phyloP scores from a whole-genome alignment of 2,888 invertebrate genomes.

The Tanypteryx hageni region DNA sequence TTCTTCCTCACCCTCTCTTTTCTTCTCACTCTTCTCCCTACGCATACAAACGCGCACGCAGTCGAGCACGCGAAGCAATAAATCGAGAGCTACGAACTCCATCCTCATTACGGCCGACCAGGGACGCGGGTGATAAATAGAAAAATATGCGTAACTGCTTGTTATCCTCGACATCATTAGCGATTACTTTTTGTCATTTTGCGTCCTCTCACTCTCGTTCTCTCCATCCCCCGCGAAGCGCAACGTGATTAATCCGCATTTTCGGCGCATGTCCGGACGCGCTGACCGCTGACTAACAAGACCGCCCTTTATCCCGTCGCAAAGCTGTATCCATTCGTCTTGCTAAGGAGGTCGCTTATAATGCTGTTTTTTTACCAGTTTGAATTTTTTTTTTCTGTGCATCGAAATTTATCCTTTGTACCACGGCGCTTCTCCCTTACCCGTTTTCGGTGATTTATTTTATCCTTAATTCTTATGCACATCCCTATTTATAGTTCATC shows the following conservation, averaged over 20 bases:
- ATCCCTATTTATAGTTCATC: too few relatives aligned
- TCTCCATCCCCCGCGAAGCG: neutral
- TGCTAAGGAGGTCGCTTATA: neutral
- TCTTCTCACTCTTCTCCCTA: neutral
- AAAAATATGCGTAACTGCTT: slow-evolving; percentile 7
- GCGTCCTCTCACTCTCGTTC: neutral
- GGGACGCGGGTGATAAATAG: slow-evolving; percentile 6
- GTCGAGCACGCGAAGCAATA: neutral
- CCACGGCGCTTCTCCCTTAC: too few relatives aligned
- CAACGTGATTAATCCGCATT: neutral
- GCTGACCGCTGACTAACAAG: neutral
- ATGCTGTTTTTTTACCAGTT: too few relatives aligned
- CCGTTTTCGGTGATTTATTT: too few relatives aligned
- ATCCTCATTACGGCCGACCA: neutral
- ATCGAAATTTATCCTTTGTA: too few relatives aligned
- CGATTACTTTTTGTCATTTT: neutral
- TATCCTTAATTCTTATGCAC: too few relatives aligned
- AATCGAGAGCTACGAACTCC: neutral
- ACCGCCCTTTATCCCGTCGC: neutral
- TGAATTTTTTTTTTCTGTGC: too few relatives aligned
- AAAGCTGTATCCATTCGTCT: slow-evolving; percentile 20
- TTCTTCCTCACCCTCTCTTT: neutral
- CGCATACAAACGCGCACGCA: neutral
- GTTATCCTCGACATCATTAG: slow-evolving; percentile 16
- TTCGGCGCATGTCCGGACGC: neutral